Evolutionary conservation across 2,888 invertebrate species (phyloP), one percentile per base, ranked within the genome.

Genomic region (Aricia artaxerxes): DNA sequence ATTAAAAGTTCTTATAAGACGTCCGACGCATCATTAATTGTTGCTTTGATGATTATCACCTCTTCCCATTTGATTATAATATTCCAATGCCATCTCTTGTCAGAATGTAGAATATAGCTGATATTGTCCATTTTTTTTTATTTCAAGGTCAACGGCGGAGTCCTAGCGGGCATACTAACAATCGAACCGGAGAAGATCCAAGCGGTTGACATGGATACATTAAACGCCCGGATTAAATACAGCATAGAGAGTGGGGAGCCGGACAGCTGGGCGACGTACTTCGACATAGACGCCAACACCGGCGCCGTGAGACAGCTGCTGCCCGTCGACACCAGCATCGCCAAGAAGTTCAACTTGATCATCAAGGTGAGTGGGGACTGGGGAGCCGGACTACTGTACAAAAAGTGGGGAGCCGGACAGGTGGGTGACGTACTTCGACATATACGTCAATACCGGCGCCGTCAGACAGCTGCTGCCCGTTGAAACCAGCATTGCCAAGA

Each of bases 121-220:
- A 24, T 6, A 31, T 9, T 49, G 49, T 9, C 9, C 5, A 5
- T 5, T 40, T 49, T 49, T 7, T 35, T 75, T 9, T 78, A 64
- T 82, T 78, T 0, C 82, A 24, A 97, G 97, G 97, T 97, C 38
- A 97, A 97, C 80, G 97, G 97, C 84, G 98, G 98, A 1, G 96
- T 97, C 0, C 92, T 98, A 83, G 96, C 98, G 77, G 98, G 98
- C 1, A 96, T 98, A 40, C 95, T 98, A 38, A 96, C 97, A 80
- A 96, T 98, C 35, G 96, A 96, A 57, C 98, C 98, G 0, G 98
- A 98, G 87, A 97, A 97, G 88, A 98, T 98, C 81, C 97, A 98
- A 91, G 98, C 98, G 0, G 96, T 97, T 0, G 98, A 98, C 89
- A 97, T 97, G 96, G 98, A 98, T 87, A 97, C 98, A 0, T 95